phyloP scores from a whole-genome alignment of 2,888 invertebrate species.

The Hydropsyche betteni region DNA sequence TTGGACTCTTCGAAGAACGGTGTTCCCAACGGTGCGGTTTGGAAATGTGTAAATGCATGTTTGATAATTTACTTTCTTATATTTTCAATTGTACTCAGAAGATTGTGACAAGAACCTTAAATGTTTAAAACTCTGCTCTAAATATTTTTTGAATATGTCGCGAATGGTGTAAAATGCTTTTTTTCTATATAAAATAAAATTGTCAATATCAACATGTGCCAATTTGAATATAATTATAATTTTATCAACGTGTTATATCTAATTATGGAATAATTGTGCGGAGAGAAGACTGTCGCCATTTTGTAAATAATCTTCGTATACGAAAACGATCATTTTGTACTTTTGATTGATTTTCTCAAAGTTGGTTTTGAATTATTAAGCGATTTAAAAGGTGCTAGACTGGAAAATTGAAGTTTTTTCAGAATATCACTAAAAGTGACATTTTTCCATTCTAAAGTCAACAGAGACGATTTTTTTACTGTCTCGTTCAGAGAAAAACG shows the following conservation, averaged over 20 bases:
- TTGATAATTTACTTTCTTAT: conserved; percentile 10
- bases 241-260: conserved; percentile 23
- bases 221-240: conserved; percentile 22
- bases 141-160: conserved; percentile 3
- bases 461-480: too few species aligned
- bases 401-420: not conserved
- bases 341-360: not conserved
- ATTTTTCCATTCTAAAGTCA: too few species aligned
- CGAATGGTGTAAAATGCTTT: conserved; percentile 19
- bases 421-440: not conserved
- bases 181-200: conserved; percentile 19
- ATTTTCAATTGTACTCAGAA: conserved; percentile 24
- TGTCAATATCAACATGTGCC: conserved; percentile 41
- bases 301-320: conserved; percentile 29
- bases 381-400: not conserved
- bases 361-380: not conserved
- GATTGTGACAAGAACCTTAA: conserved; percentile 32
- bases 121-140: not conserved
- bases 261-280: conserved; percentile 16
- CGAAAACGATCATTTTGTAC: conserved; percentile 17
- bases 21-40: conserved; percentile 39
- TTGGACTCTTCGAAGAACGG: conserved; percentile 63
- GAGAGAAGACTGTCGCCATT: conserved; percentile 34
- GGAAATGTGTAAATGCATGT: conserved; percentile 25
- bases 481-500: too few species aligned